These are phyloP conservation scores for Aegypius monachus DNA, from an alignment of 2,113 vertebrate genomes.

Conservation along the genomic window DNA sequence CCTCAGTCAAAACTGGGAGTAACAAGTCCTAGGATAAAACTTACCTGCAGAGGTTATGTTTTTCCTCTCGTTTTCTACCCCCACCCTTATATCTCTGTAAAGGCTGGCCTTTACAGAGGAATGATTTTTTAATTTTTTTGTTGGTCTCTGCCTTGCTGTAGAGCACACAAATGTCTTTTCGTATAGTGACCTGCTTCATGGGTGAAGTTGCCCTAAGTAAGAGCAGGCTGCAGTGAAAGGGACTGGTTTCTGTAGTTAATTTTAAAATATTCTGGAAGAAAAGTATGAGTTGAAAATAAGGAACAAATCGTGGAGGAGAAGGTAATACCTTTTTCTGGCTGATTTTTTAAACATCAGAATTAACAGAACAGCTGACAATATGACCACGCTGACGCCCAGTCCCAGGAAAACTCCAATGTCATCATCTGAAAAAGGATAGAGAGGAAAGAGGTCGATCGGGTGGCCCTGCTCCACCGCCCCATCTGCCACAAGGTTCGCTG, in stretches of 20 bases:
- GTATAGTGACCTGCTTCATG: neutral
- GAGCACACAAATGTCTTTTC: neutral
- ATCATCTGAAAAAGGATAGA: conserved; percentile 33
- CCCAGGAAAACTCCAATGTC: conserved; percentile 48
- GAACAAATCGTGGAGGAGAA: neutral
- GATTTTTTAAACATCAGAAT: conserved; percentile 63
- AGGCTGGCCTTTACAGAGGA: neutral
- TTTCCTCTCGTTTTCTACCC: neutral
- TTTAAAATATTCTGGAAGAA: neutral
- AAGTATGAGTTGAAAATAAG: neutral
- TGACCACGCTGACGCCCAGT: neutral
- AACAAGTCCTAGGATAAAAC: neutral
- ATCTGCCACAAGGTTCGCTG: fast-evolving
- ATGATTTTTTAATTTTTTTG: neutral
- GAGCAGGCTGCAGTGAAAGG: neutral
- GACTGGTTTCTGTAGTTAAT: neutral
- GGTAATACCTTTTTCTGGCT: conserved; percentile 66
- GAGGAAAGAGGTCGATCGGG: neutral
- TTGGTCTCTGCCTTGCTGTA: neutral
- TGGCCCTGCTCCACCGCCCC: neutral
- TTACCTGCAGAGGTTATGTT: neutral
- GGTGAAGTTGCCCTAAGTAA: neutral
- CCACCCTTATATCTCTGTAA: neutral
- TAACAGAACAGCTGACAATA: neutral
- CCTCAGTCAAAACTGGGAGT: neutral